These are phyloP conservation scores for Pristiophorus japonicus DNA, from an alignment of 2,113 vertebrate genomes.

Conservation along the genomic window DNA sequence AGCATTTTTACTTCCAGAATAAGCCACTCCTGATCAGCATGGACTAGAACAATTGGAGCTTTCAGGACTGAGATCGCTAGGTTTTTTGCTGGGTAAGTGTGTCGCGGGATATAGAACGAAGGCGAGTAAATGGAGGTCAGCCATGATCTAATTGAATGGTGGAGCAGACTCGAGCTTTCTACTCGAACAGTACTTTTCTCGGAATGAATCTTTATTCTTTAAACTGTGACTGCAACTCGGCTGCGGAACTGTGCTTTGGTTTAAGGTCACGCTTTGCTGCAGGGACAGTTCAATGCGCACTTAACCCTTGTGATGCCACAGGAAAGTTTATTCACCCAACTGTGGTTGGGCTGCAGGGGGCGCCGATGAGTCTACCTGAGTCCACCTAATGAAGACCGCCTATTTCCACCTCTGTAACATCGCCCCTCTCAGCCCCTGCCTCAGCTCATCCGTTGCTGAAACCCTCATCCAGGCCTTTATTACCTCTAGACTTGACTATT, in stretches of 20 bases:
- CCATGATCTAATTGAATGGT: not conserved
- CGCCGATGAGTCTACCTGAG: not conserved
- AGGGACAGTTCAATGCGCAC: not conserved
- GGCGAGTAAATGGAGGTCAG: not conserved
- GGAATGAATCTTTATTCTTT: not conserved
- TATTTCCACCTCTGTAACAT: too few species aligned
- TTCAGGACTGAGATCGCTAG: not conserved
- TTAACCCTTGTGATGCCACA: not conserved
- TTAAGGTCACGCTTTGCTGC: not conserved
- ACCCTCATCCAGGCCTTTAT: too few species aligned
- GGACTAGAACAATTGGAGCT: not conserved
- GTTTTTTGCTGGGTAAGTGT: not conserved
- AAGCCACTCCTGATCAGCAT: not conserved
- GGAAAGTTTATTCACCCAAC: not conserved
- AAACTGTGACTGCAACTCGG: not conserved
- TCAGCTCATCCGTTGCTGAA: too few species aligned
- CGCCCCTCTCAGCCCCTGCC: too few species aligned
- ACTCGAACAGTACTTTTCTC: not conserved
- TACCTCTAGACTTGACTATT: too few species aligned
- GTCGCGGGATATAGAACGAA: not conserved
- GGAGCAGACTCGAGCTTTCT: too few species aligned
- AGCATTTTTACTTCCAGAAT: not conserved
- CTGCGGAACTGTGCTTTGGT: not conserved
- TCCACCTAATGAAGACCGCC: too few species aligned
- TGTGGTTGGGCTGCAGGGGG: not conserved